Base-by-base conservation (phyloP, 1,140 invertebrate genomes). In the Apis cerana region DNA sequence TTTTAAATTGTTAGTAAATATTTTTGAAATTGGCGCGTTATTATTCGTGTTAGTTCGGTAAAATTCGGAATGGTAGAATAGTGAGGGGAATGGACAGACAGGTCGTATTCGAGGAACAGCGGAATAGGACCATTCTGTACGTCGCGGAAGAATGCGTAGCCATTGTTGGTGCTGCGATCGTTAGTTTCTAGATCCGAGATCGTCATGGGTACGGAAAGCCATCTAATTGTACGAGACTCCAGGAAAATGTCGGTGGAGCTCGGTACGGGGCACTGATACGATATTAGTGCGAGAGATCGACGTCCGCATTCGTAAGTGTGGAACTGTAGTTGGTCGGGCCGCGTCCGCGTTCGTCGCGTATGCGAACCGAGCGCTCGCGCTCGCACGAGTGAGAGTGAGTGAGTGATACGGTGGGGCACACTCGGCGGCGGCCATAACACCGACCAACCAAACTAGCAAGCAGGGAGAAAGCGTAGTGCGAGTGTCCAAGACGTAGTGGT, bases 81-180 rank as follows among this genome's bases (percentile, higher is more conserved):
- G 67, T 23, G 78, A 58, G 61, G 27, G 82, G 80, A 69, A 82
- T 76, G 83, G 79, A 70, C 64, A 59, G 80, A 78, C 82, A 72
- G 74, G 72, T 84, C 77, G 82, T 69, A 82, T 59, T 75, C 48
- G 65, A 84, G 92, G 89, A 93, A 93, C 88, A 75, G 10, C 48
- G 91, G 91, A 93, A 93, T 69, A 48, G 92, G 81, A 92, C 92
- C 91, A 93, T 90, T 92, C 88, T 85, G 90, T 91, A 91, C 90
- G 90, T 92, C 91, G 92, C 85, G 89, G 86, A 92, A 90, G 92
- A 92, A 92, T 93, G 93, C 91, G 94, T 94, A 94, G 94, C 94
- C 94, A 94, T 94, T 94, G 94, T 94, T 92, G 91, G 91, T 92
- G 91, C 90, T 93, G 92, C 91, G 91, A 92, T 92, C 91, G 89